phyloP scores from a whole-genome alignment of 2,113 vertebrate genomes.

The Gavialis gangeticus region DNA sequence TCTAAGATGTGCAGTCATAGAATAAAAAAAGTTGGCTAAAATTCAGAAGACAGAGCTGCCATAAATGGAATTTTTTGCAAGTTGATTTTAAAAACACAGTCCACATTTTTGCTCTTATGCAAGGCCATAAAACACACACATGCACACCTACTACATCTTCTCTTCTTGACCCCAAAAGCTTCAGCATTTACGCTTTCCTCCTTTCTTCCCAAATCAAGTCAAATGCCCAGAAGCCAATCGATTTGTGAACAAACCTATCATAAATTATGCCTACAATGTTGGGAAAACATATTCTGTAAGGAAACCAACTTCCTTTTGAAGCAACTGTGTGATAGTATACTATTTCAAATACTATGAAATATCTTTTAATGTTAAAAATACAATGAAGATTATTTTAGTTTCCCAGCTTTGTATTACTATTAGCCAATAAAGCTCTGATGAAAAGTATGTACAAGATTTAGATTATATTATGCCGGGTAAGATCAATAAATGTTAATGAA shows the following conservation, averaged over 20 bases:
- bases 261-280: neutral
- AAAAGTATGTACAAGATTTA: neutral
- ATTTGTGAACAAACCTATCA: neutral
- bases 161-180: neutral
- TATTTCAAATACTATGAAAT: neutral
- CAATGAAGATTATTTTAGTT: neutral
- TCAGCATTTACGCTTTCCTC: neutral
- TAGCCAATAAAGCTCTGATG: neutral
- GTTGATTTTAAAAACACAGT: conserved; percentile 28
- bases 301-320: neutral
- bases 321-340: neutral
- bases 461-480: neutral
- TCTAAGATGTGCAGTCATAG: conserved; percentile 54
- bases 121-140: neutral
- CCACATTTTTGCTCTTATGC: neutral
- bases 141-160: accelerated
- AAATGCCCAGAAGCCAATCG: neutral
- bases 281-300: neutral
- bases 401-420: neutral
- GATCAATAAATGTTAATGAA: neutral
- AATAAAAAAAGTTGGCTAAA: conserved; percentile 57
- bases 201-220: neutral
- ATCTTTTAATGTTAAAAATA: neutral
- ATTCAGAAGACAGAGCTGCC: conserved; percentile 44
- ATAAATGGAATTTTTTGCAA: conserved; percentile 72